Evolutionary conservation across 1,140 invertebrate species (phyloP).

Genomic region (Chlorops oryzae): DNA sequence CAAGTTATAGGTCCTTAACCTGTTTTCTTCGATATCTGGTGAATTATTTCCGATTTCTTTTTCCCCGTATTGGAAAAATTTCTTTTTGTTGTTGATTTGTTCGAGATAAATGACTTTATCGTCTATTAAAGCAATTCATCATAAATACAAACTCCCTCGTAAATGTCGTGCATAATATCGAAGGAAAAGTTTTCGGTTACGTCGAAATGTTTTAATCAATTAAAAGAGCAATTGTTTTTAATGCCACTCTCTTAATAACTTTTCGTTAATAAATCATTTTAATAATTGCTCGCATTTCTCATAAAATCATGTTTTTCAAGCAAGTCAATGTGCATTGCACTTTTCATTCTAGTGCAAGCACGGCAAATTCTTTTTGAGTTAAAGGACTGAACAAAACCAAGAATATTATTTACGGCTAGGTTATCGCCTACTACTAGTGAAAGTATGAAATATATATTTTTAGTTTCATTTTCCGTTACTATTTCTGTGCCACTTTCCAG

Average conservation of each 20-base stretch:
- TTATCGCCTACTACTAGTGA: slow-evolving; percentile 31
- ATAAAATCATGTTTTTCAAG: slow-evolving; percentile 10
- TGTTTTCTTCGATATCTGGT: background rate
- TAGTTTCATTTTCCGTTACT: background rate
- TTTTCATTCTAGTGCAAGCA: slow-evolving; percentile 22
- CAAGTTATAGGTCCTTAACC: slow-evolving; percentile 23
- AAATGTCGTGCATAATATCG: slow-evolving; percentile 47
- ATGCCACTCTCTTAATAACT: slow-evolving; percentile 22
- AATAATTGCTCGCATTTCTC: background rate
- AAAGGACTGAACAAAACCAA: slow-evolving; percentile 28
- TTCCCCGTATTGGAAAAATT: slow-evolving; percentile 28
- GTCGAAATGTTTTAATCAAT: slow-evolving; percentile 36
- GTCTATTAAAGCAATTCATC: slow-evolving; percentile 31
- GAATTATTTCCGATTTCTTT: slow-evolving; percentile 9
- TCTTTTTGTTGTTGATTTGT: slow-evolving; percentile 13
- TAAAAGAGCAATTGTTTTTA: slow-evolving; percentile 35
- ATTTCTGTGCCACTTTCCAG: slow-evolving; percentile 5
- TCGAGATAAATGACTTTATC: slow-evolving; percentile 7
- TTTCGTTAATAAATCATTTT: slow-evolving; percentile 1
- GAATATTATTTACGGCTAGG: slow-evolving; percentile 25
- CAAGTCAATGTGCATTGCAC: slow-evolving; percentile 5
- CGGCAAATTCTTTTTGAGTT: slow-evolving; percentile 27
- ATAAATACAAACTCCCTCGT: slow-evolving; percentile 42
- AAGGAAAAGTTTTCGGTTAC: slow-evolving; percentile 34
- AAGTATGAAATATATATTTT: slow-evolving; percentile 24